These are phyloP conservation scores for Pachycephala philippinensis DNA, from an alignment of 2,113 vertebrate genomes.

Conservation along the genomic window DNA sequence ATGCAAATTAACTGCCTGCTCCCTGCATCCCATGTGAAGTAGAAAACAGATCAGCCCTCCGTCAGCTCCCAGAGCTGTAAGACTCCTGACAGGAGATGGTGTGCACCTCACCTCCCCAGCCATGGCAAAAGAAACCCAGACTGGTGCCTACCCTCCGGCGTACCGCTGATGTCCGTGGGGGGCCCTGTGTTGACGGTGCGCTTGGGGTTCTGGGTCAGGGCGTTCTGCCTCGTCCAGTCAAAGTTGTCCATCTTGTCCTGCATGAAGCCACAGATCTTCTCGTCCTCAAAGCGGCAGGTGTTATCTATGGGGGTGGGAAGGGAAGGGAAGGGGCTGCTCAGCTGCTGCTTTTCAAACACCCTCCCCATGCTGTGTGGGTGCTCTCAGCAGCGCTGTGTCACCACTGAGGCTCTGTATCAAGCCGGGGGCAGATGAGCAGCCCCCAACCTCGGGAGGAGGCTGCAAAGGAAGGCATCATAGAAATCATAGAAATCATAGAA, in stretches of 20 bases:
- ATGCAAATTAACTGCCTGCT: constrained; percentile 50
- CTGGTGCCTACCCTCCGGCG: constrained; percentile 81
- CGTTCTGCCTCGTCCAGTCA: constrained; percentile 96
- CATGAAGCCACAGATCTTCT: constrained; percentile 91
- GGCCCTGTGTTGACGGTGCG: constrained; percentile 92
- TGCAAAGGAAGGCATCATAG: neutral
- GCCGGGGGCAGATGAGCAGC: neutral
- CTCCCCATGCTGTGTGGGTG: neutral
- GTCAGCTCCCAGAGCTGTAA: neutral
- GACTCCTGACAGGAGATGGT: neutral
- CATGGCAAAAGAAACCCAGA: neutral
- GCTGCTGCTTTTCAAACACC: neutral
- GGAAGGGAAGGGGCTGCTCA: neutral
- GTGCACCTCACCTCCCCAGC: neutral
- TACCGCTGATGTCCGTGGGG: constrained; percentile 88
- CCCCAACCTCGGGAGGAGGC: neutral
- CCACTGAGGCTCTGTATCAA: neutral
- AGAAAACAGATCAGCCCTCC: neutral
- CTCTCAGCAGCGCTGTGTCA: neutral
- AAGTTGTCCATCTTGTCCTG: constrained; percentile 92
- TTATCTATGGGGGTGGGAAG: constrained; percentile 71
- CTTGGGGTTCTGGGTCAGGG: constrained; percentile 90
- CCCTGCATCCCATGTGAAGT: neutral
- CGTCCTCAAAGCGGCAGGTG: constrained; percentile 92
- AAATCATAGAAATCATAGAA: neutral